Evolutionary conservation across 1,140 invertebrate species (phyloP), one percentile per base, ranked within the genome.

Genomic region (Drosophila paulistorum): DNA sequence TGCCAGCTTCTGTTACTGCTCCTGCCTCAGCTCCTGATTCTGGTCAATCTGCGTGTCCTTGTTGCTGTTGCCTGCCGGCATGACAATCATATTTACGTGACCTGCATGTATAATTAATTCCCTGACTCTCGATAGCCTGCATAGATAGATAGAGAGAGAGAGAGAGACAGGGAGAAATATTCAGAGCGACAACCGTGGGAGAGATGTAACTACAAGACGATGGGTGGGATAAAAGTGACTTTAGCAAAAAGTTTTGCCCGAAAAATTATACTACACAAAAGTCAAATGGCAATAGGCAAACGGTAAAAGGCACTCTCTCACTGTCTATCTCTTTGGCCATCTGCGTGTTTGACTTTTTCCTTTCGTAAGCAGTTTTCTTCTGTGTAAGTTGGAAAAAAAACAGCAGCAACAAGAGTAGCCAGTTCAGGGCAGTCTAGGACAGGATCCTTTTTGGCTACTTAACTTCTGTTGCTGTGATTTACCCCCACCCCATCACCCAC

Each of bases 31-130:
- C 61, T n/a, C 4, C 35, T 63, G 13, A 45, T 72, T 59, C 77
- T 79, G 83, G 76, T 83, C 83, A 87, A 87, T 87, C 83, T 83
- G 58, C 77, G 71, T 65, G 45, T 51, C 45, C 35, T 51, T 54
- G 20, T 42, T 30, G 30, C 70, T n/a, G 68, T 70, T 73, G 68
- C 71, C 83, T 82, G 72, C 73, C 79, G 83, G 77, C 79, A 87
- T 80, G 84, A 89, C 84, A 87, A 87, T 87, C 84, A 89, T 89
- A 87, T 89, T 84, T 89, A 89, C 84, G 84, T 87, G 84, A 87
- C 84, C 84, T 87, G 84, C 84, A 87, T 87, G 84, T 87, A 87
- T 87, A 87, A 87, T 87, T 87, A 87, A 87, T 87, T 87, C 74
- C 60, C 65, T 14, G 51, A 54, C 70, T 41, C 23, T 20, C 57